These are phyloP conservation scores for Margarornis squamiger DNA, from an alignment of 2,797 vertebrate genomes.

Conservation along the genomic window DNA sequence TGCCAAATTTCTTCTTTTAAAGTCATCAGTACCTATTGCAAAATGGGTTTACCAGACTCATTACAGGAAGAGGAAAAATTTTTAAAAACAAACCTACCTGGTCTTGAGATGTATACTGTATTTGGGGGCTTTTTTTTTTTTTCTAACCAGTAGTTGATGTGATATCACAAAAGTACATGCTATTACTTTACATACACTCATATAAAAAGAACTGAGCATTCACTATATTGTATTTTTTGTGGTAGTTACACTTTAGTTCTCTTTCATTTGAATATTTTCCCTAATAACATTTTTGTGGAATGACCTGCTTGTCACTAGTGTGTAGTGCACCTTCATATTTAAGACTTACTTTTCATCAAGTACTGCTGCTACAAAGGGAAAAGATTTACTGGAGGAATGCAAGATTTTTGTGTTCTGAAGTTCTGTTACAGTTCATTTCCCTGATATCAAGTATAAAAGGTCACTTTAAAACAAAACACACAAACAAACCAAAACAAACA, in stretches of 20 bases:
- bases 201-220: neutral
- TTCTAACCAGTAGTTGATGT: neutral
- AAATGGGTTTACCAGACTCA: neutral
- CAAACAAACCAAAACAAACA: neutral
- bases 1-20: neutral
- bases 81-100: neutral
- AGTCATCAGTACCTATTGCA: neutral
- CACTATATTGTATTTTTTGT: neutral
- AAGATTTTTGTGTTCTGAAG: constrained; percentile 22
- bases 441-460: neutral
- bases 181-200: neutral
- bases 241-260: neutral
- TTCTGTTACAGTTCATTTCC: neutral
- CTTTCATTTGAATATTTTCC: neutral
- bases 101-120: neutral
- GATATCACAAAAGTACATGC: neutral
- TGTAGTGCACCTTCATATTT: constrained; percentile 24
- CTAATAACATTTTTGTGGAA: neutral
- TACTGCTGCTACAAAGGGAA: neutral
- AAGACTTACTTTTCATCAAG: constrained; percentile 46
- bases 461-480: neutral
- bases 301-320: neutral
- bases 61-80: neutral
- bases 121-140: neutral
- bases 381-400: neutral